Base-by-base conservation (phyloP, 2,888 invertebrate genomes). In the Cyclophora punctaria region DNA sequence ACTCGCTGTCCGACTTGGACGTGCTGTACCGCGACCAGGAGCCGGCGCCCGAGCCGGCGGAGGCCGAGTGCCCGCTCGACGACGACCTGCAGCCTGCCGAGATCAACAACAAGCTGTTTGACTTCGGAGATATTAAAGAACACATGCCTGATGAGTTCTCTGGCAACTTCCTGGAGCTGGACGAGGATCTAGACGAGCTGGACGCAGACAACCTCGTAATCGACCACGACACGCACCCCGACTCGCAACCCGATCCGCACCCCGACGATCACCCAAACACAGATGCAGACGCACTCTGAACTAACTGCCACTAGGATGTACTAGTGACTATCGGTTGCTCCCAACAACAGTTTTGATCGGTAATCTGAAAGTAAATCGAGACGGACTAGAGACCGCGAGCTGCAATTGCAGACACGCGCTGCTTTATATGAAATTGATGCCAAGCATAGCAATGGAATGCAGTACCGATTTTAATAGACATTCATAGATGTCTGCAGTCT, bases 1-100 rank as follows among this genome's bases (percentile, higher is more conserved):
- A 69, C 54, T 68, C 80, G 2, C 58, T 80, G 47, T 73, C 66
- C 3, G 80, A 83, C 53, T 58, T 84, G 52, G 77, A 84, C 62
- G 64, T 75, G 47, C 76, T 81, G 44, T 82, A 75, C 53, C 71
- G 60, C 37, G 37, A 37, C 37, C 37, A 37, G 37, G 37, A 37
- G 4, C 37, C 1, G 37, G 4, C 37, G 4, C 4, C n/a, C 20
- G 46, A 48, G 6, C 20, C 6, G 40, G 3, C 44, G 20, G 51
- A 53, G 0, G 6, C 46, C 0, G 50, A 49, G 7, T 51, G 53
- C 5, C 48, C 50, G 5, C 45, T 55, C 34, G 56, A 55, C 40
- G 55, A 52, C 40, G 51, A 55, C 34, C 44, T 55, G 33, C 59
- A 54, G 35, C 48, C 58, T 7, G 45, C 43, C 7, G 62, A 64